Base-by-base conservation (phyloP, 1,140 invertebrate genomes). In the Aphidius ervi region DNA sequence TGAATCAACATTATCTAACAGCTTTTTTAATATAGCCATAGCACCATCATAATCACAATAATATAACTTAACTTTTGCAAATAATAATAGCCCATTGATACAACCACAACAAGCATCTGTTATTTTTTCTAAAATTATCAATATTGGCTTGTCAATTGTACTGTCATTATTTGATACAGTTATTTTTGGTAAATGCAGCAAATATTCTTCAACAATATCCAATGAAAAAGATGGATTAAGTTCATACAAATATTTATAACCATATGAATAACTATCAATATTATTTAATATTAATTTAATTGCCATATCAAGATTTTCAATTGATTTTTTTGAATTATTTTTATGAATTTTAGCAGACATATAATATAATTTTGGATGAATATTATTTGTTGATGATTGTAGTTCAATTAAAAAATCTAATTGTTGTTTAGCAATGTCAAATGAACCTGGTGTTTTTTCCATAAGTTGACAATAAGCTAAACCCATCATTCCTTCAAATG, bases 141-240 rank as follows among this genome's bases (percentile, higher is more conserved):
- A 73, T 70, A 86, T 87, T 59, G 83, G 73, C 71, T 83, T 72
- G 67, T 64, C 77, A 75, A 8, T 70, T 58, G 20, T 31, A 16
- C 5, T 45, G 20, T 60, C 45, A 31, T 20, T 45, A 20, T 9
- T 58, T 73, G 76, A 6, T 68, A 74, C 0, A 81, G 67, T 20
- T 4, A 40, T 37, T 8, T 54, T 50, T 45, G 54, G 48, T 59
- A 46, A 52, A 80, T 91, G 88, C 61, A 86, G 79, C 7, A 95
- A 80, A 68, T 92, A 89, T 68, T 93, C 87, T 65, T 87, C 84
- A 7, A 88, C 87, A 7, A 97, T 82, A 63, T 92, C 85, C 8
- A 95, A 72, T 31, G 95, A 80, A 66, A 97, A 90, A 76, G 94
- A 90, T 4, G 94, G 91, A 81, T 98, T 91, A 37, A 98, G 77